Base-by-base conservation (phyloP, 2,888 invertebrate species). In the Polymixis flavicincta region DNA sequence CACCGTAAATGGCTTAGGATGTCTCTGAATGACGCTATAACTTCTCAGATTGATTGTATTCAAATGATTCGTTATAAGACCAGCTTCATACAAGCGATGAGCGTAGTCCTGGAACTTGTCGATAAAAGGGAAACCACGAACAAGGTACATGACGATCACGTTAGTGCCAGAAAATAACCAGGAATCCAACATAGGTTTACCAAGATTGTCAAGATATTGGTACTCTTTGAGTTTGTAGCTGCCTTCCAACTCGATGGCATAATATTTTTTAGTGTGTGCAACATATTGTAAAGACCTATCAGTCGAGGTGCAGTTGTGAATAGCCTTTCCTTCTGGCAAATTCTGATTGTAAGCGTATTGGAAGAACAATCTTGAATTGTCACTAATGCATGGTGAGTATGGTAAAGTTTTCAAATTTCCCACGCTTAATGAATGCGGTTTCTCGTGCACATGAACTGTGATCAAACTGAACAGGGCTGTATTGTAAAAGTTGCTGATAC, bases 401-500 rank as follows among this genome's bases (percentile, higher is more conserved):
- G 90, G 88, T 48, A 92, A 70, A 1, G 80, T 76, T 28, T 85
- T 74, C 28, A 93, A 80, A 66, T 91, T 84, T 3, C 88, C 88
- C 0, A 83, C 76, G 48, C 85, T 85, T 57, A 91, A 72, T 9
- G 81, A 74, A 13, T 80, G 86, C 48, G 86, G 84, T 57, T 78
- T 85, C 55, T 88, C 86, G 42, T 88, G 89, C 9, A 88, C 87
- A 25, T 90, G 89, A 22, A 89, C 86, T n/a, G 93, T 90, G 52
- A 93, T 85, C 59, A 94, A 89, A 82, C 93, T 92, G 73, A 90
- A 92, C 42, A 94, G 82, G 22, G 92, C 90, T 9, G 94, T 93
- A 65, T 90, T 93, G 74, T 94, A 95, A 82, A 95, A 94, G 76
- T 87, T 93, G 6, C 81, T 85, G 19, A 95, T 90, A 64, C 92